Base-by-base conservation (phyloP, 2,888 invertebrate genomes). In the Leptura quadrifasciata region DNA sequence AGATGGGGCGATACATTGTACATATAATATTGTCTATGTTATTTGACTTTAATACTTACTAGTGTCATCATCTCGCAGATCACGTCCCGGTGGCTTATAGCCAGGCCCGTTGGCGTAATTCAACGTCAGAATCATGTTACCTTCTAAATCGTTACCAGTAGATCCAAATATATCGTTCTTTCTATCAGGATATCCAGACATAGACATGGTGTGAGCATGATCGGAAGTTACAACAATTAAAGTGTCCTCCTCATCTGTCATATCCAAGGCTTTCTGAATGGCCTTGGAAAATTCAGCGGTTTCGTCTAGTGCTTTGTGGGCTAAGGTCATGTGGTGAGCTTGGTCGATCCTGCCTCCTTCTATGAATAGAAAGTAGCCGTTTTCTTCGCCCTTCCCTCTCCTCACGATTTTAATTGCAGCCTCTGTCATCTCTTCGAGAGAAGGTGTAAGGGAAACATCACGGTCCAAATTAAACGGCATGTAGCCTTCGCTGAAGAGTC, bases 351-450 rank as follows among this genome's bases (percentile, higher is more conserved):
- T 91, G 0, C 94, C 94, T 75, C 95, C 94, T 90, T 94, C 94
- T 73, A 96, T 93, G 87, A 96, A 94, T 10, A 97, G 89, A 83
- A 96, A 94, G 86, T 91, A 97, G 0, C 97, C 97, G 12, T 94
- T 91, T 79, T 92, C 91, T 3, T 27, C 61, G 5, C 78, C 79
- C 2, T 69, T 69, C 1, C 69, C 69, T 78, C 91, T 92, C 0
- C 91, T 90, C 65, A 97, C 88, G 12, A 95, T 90, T 81, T 94
- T 90, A 70, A 97, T 94, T 0, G 97, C 96, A 65, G 92, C 93
- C 82, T 91, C 91, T 0, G 95, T 94, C 96, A 97, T 96, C 86
- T 96, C 95, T 74, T 91, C 91, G n/a, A 97, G 87, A 0, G 94
- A 92, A 0, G 97, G 97, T 75, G 93, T 92, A n/a, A 88, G 88